Evolutionary conservation across 1,140 invertebrate genomes (phyloP).

Genomic region (Penaeus indicus): DNA sequence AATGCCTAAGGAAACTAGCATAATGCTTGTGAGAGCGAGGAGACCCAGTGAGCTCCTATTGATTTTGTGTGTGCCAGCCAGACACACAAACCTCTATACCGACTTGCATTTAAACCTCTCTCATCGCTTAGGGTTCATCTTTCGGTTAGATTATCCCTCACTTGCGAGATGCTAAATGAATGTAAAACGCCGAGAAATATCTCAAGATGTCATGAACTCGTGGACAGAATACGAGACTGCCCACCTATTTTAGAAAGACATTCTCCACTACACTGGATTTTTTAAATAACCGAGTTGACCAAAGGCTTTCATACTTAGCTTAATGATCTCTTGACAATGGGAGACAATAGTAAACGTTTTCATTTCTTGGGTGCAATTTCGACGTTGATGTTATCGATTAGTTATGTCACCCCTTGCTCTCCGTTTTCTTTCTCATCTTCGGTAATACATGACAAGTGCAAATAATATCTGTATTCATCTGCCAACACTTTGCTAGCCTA

Average conservation of each 20-base stretch:
- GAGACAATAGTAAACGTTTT: slow-evolving; percentile 1
- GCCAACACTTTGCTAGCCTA: neutral
- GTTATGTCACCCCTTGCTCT: slow-evolving; percentile 9
- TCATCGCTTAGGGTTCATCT: slow-evolving; percentile 43
- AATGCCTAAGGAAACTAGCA: slow-evolving; percentile 20
- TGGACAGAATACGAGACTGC: no score
- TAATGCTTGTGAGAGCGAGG: slow-evolving; percentile 40
- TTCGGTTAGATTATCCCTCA: slow-evolving; percentile 6
- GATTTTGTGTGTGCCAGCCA: slow-evolving; percentile 62
- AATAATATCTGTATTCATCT: neutral
- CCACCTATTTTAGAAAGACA: no score
- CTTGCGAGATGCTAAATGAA: neutral
- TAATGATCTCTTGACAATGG: neutral
- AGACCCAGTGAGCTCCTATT: slow-evolving; percentile 61
- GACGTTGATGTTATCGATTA: neutral
- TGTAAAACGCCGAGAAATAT: no score
- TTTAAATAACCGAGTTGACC: no score
- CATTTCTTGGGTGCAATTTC: no score
- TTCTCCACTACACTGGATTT: no score
- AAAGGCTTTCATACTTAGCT: no score
- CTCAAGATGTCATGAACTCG: no score
- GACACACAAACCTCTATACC: slow-evolving; percentile 56
- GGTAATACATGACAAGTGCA: neutral
- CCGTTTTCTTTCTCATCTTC: slow-evolving; percentile 18
- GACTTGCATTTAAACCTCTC: slow-evolving; percentile 54